Evolutionary conservation across 2,797 vertebrate genomes (phyloP), one percentile per base, ranked within the genome.

Genomic region (Knipowitschia caucasica): DNA sequence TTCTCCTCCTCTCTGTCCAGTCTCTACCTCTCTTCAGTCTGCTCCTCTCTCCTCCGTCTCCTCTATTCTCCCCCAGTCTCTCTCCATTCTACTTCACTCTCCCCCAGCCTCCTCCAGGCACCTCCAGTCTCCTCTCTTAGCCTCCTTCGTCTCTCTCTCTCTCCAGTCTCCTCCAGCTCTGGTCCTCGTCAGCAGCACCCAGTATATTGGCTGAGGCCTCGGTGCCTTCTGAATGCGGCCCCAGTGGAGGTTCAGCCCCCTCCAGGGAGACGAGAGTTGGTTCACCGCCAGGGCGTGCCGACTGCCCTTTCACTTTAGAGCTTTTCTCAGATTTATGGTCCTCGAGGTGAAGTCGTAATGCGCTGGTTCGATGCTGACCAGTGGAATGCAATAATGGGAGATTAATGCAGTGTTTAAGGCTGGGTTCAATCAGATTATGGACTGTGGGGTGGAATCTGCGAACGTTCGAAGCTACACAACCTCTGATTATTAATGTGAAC

Each of bases 141-240:
- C 24, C 14, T 15, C 14, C 42, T 25, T 29, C 34, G 44, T 50
- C 25, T 53, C 60, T 29, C 25, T 11, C 26, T 50, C 39, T 15
- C 50, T 1, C 50, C 5, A 10, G 12, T 12, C 5, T 1, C 9
- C 51, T 29, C 5, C 2, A 29, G 31, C 53, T 42, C 68, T 73
- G 75, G 68, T 35, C 39, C 59, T 67, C 50, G 56, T 79, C 75
- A 76, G 54, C 63, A 63, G 56, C 71, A 77, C 74, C 67, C 56
- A 23, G 31, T 60, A 59, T 71, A 73, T 74, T 77, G 56, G 50
- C 50, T 64, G 56, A 8, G 43, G 12, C 52, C 21, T 52, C 62
- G 54, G 50, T 44, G 67, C 46, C 60, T 51, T 49, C 47, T 47
- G 55, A 60, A 42, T 26, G 1, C 35, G 25, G n/a, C 25, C 50